These are phyloP conservation scores for Ryuthela nishihirai DNA, from an alignment of 2,888 invertebrate genomes.

Conservation along the genomic window DNA sequence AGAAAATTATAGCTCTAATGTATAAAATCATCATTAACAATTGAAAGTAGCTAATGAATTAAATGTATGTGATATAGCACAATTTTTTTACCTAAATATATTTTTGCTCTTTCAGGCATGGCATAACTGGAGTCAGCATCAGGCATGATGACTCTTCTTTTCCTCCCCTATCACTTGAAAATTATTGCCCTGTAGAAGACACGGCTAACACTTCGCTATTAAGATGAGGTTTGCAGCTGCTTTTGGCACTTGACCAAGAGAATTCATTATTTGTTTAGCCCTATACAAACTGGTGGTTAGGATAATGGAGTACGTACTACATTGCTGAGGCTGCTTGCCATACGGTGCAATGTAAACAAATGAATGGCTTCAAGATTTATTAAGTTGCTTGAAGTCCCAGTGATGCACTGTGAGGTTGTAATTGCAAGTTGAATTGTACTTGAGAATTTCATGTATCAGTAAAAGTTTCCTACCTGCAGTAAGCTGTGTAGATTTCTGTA, in stretches of 20 bases:
- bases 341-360: conserved; percentile 24
- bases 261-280: conserved; percentile 24
- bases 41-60: no score
- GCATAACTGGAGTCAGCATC: conserved; percentile 36
- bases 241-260: conserved; percentile 34
- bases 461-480: conserved; percentile 40
- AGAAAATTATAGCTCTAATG: no score
- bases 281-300: conserved; percentile 33
- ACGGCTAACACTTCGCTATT: conserved; percentile 35
- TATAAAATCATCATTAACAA: no score
- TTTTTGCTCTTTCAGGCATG: conserved; percentile 15
- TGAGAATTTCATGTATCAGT: conserved; percentile 36
- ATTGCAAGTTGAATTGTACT: conserved; percentile 34
- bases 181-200: conserved; percentile 20
- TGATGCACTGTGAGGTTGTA: conserved; percentile 26
- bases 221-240: conserved; percentile 32
- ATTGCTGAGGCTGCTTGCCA: conserved; percentile 13
- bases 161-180: conserved; percentile 19
- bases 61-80: not conserved
- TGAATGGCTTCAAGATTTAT: conserved; percentile 19
- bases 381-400: conserved; percentile 16
- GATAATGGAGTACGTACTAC: conserved; percentile 20
- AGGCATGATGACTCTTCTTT: conserved; percentile 22
- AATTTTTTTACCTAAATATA: not conserved
- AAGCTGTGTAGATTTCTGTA: no score